Conservation (phyloP, 2,797 vertebrate species). For the Mallotus villosus region DNA sequence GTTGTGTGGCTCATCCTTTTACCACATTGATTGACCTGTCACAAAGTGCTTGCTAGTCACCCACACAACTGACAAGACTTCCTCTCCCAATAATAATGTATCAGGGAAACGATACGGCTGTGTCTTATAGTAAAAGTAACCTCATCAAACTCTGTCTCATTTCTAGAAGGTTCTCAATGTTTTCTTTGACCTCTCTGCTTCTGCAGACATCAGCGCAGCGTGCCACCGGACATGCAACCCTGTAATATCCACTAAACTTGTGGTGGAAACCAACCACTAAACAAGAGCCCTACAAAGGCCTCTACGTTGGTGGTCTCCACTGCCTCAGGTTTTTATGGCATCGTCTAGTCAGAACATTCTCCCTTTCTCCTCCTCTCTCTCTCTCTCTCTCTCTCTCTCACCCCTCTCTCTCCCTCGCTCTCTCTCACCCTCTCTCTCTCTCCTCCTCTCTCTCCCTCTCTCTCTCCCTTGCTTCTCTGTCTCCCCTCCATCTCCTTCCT, state of each 20-base stretch:
- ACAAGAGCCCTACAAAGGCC: constrained; percentile 37
- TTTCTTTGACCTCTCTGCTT: constrained; percentile 38
- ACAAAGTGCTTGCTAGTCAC: constrained; percentile 5
- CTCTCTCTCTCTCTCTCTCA: constrained; percentile 23
- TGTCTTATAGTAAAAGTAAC: constrained; percentile 12
- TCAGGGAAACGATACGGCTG: constrained; percentile 15
- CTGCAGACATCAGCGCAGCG: constrained; percentile 46
- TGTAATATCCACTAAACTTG: constrained; percentile 41
- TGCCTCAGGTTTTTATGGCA: constrained; percentile 50
- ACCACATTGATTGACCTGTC: constrained; percentile 11
- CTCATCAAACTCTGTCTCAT: not conserved
- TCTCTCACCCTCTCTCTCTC: not conserved
- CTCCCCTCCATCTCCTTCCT: constrained; percentile 20
- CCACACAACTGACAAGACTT: not conserved
- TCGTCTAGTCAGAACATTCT: constrained; percentile 48
- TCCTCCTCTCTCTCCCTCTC: not conserved
- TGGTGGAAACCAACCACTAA: constrained; percentile 39
- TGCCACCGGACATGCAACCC: constrained; percentile 39
- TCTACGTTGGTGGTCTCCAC: constrained; percentile 64
- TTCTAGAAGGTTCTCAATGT: constrained; percentile 49
- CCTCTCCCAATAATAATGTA: not conserved
- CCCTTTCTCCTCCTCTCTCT: not conserved
- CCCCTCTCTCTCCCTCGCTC: constrained; percentile 24
- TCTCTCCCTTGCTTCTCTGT: constrained; percentile 22
- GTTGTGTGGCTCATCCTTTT: not conserved